Evolutionary conservation across 2,113 vertebrate genomes (phyloP), one percentile per base, ranked within the genome.

Genomic region (Pyxicephalus adspersus): DNA sequence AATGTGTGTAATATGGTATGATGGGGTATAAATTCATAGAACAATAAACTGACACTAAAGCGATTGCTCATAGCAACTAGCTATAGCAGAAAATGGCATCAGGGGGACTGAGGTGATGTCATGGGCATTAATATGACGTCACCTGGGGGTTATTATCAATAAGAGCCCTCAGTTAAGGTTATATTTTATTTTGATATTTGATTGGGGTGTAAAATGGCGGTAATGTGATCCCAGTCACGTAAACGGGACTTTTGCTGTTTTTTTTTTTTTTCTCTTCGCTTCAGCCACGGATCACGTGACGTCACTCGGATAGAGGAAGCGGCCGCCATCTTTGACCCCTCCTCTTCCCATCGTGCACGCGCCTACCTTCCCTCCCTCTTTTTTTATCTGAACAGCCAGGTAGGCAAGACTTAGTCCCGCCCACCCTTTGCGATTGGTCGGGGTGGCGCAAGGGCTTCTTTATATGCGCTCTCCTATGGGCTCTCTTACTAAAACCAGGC

Each of bases 301-400:
- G 70, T 57, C 8, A 29, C 23, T 45, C 23, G n/a, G 38, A 19
- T 4, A 63, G n/a, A 64, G 45, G 54, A 25, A 57, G 67, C 74
- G 54, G 74, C 68, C 70, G 83, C 71, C 81, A 85, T 75, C 25
- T 77, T 74, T 16, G 3, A 19, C 50, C 34, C 45, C 45, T 17
- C 55, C 52, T 29, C 28, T 23, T 17, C 25, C 31, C 19, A 23
- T 20, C 31, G n/a, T 73, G 25, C 45, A 52, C 61, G 45, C 38
- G 11, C 38, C 38, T 45, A 45, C 38, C 5, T 9, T 1, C 2
- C 34, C 34, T 6, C 23, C 23, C 22, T 0, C 17, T 57, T 54
- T 22, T 31, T 73, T 20, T 58, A 52, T 28, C 26, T 15, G 19
- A 73, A 20, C 57, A 25, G 76, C 76, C 76, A 78, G 76, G 76